phyloP scores from a whole-genome alignment of 1,140 invertebrate species.

The Philopotamus ludificatus region DNA sequence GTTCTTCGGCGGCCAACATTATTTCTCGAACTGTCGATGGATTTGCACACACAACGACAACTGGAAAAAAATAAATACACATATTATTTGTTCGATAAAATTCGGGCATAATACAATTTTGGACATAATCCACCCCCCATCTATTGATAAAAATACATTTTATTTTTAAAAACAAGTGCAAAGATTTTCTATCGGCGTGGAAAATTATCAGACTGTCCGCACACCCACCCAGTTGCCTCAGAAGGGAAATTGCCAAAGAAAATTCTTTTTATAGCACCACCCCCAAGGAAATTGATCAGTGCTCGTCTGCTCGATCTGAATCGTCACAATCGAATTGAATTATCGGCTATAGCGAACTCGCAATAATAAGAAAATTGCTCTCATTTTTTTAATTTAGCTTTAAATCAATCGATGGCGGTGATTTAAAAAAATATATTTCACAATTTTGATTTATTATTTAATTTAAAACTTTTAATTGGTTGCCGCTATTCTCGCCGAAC shows the following conservation, averaged over 20 bases:
- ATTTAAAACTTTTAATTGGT: too few species aligned
- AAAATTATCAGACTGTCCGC: too few species aligned
- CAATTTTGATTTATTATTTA: too few species aligned
- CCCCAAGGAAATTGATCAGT: neutral
- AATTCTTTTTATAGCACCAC: neutral
- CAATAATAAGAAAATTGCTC: neutral
- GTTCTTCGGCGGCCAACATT: conserved; percentile 83
- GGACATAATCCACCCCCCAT: too few species aligned
- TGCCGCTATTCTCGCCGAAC: too few species aligned
- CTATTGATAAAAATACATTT: too few species aligned
- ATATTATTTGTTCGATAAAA: too few species aligned
- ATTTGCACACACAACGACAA: conserved; percentile 91
- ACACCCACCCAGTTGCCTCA: too few species aligned
- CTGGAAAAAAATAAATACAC: conserved; percentile 62
- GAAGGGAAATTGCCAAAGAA: neutral
- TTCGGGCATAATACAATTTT: too few species aligned
- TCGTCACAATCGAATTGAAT: neutral
- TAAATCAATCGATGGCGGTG: too few species aligned
- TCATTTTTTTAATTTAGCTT: too few species aligned
- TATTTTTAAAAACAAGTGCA: neutral
- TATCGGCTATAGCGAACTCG: neutral
- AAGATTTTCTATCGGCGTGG: neutral
- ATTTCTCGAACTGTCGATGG: conserved; percentile 85
- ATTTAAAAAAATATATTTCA: too few species aligned
- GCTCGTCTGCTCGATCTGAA: neutral